phyloP scores from a whole-genome alignment of 2,888 invertebrate species.

The Leptinotarsa haldemani region DNA sequence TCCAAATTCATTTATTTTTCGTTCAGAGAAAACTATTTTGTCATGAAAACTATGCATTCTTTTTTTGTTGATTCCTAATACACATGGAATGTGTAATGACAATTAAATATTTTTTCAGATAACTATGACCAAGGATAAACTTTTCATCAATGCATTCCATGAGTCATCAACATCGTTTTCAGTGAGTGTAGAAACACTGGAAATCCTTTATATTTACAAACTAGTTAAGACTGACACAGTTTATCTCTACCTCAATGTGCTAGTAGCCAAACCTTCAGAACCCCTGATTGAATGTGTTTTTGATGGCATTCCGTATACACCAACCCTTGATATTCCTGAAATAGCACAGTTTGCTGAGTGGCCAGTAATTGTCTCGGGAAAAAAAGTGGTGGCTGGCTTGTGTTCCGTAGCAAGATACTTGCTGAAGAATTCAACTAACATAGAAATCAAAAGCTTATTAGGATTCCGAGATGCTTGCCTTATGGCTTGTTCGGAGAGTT shows the following conservation, averaged over 20 bases:
- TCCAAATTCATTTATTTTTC: too few relatives aligned
- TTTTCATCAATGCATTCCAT: constrained; percentile 46
- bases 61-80: too few relatives aligned
- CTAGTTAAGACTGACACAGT: constrained; percentile 42
- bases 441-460: constrained; percentile 68
- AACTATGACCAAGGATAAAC: constrained; percentile 28
- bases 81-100: background rate
- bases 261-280: constrained; percentile 26
- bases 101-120: constrained; percentile 29
- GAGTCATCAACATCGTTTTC: constrained; percentile 32
- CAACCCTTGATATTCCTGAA: constrained; percentile 63
- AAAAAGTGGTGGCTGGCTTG: constrained; percentile 79
- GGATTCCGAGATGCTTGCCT: constrained; percentile 86
- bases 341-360: constrained; percentile 65
- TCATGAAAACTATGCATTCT: too few relatives aligned
- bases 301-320: constrained; percentile 59
- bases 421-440: constrained; percentile 64
- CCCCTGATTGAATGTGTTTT: constrained; percentile 61
- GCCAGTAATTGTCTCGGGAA: constrained; percentile 73
- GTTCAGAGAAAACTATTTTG: too few relatives aligned
- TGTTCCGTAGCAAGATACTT: constrained; percentile 79
- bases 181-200: constrained; percentile 50
- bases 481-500: constrained; percentile 84
- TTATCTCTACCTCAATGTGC: constrained; percentile 43
- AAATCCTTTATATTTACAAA: constrained; percentile 50